Conservation (phyloP, 2,797 vertebrate genomes). For the Bovichtus diacanthus region DNA sequence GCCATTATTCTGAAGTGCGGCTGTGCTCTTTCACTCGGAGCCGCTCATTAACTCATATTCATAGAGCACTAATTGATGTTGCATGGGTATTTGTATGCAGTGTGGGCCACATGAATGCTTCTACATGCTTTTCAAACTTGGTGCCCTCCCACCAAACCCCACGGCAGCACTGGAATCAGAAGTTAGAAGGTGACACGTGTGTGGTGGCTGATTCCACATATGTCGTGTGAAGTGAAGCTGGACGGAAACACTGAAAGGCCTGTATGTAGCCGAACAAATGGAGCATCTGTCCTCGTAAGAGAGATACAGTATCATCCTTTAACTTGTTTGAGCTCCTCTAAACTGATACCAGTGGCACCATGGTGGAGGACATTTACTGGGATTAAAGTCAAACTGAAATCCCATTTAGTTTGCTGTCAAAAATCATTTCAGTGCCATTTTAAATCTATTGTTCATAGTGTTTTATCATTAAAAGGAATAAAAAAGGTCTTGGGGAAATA, state of each 20-base stretch:
- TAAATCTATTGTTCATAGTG: background rate
- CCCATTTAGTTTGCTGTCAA: background rate
- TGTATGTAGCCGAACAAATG: background rate
- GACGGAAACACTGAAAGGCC: background rate
- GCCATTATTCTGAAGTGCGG: conserved; percentile 50
- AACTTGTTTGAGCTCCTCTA: background rate
- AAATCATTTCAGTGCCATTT: background rate
- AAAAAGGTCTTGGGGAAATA: background rate
- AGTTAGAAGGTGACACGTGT: conserved; percentile 6
- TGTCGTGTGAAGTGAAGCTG: background rate
- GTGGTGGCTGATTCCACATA: background rate
- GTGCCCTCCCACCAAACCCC: conserved; percentile 5
- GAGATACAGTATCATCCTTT: background rate
- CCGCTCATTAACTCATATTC: conserved; percentile 50
- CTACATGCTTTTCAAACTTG: conserved; percentile 22
- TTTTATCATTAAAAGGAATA: background rate
- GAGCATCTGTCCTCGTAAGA: background rate
- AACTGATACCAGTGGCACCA: background rate
- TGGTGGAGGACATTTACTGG: background rate
- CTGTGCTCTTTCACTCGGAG: conserved; percentile 41
- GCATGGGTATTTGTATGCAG: conserved; percentile 41
- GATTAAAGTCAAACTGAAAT: background rate
- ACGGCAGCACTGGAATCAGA: background rate
- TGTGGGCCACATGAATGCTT: conserved; percentile 10
- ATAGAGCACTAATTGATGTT: conserved; percentile 48